Evolutionary conservation across 2,888 invertebrate species (phyloP), one percentile per base, ranked within the genome.

Genomic region (Dromius quadrimaculatus): DNA sequence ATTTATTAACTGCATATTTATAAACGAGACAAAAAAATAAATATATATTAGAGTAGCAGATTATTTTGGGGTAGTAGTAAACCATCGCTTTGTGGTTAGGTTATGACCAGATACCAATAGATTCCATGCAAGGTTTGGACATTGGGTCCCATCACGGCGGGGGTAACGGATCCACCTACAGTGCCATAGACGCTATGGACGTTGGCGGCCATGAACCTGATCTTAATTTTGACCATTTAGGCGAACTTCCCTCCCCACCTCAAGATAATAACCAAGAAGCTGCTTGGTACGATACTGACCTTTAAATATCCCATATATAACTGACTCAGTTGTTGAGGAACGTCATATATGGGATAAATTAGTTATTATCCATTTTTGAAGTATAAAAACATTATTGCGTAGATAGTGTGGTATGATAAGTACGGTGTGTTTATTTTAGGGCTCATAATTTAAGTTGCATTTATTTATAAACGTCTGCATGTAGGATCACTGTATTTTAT

Each of bases 81-180:
- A 23, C 0, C 9, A 23, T 50, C 1, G 19, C 8, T 54, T 54
- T 54, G 23, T 54, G 50, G 50, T 59, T 86, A 95, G 96, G 95
- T 87, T 97, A 95, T 91, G 96, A 96, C 90, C 94, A 95, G 89
- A 92, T 96, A 89, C 96, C 95, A 88, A 92, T 96, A 91, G 95
- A 95, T 86, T 92, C 93, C 78, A 94, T 96, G 94, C 94, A 96
- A 87, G 95, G 95, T 75, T 86, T 97, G 80, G 96, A 96, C 82
- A 93, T 96, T 81, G 94, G 93, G 80, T 85, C 86, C 70, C 86
- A 86, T 76, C 82, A 81, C 72, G 90, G 90, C 77, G 90, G 90
- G 17, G 86, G 85, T 70, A 90, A 90, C 38, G 86, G 86, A 69
- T 87, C 87, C 74, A 87, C 87, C 63, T 94, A 94, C 83, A 92